Base-by-base conservation (phyloP, 1,140 invertebrate species). In the Leguminivora glycinivorella region DNA sequence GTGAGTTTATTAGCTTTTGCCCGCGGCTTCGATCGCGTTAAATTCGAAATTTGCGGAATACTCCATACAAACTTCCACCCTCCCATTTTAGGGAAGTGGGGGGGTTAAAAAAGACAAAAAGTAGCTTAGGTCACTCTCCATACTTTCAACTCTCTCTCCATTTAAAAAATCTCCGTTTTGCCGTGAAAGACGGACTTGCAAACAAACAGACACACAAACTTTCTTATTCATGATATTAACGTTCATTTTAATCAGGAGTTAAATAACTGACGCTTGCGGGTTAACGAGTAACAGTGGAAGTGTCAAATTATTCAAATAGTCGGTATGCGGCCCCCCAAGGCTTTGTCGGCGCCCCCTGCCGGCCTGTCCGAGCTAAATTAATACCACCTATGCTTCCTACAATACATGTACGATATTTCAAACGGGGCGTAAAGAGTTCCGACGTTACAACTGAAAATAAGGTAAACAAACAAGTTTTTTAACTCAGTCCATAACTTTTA, bases 231-330 rank as follows among this genome's bases (percentile, higher is more conserved):
- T n/a, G n/a, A n/a, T n/a, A n/a, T n/a, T n/a, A n/a, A n/a, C n/a
- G n/a, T n/a, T n/a, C n/a, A n/a, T n/a, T n/a, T n/a, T 31, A 31
- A 31, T 31, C n/a, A 19, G 14, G 47, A 52, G 5, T n/a, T 52
- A 22, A 52, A 52, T 52, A 52, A 52, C 5, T 52, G 17, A 52
- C n/a, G 47, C 1, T 52, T 43, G 40, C 40, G 40, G 47, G 17
- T 22, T 52, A 52, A 17, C 17, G 47, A 19, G 47, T 52, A 52
- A 52, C n/a, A 52, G 47, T 52, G 47, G 47, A 22, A 52, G 47
- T 52, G n/a, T 52, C 47, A 52, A 52, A 52, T 52, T 52, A 52
- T 52, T 52, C 47, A 52, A 52, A 52, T 52, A 52, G 17, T 52
- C 47, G 47, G 47, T 19, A 52, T 52, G n/a, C 17, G 47, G 17